phyloP scores from a whole-genome alignment of 2,113 vertebrate genomes.

The Hymenochirus boettgeri region DNA sequence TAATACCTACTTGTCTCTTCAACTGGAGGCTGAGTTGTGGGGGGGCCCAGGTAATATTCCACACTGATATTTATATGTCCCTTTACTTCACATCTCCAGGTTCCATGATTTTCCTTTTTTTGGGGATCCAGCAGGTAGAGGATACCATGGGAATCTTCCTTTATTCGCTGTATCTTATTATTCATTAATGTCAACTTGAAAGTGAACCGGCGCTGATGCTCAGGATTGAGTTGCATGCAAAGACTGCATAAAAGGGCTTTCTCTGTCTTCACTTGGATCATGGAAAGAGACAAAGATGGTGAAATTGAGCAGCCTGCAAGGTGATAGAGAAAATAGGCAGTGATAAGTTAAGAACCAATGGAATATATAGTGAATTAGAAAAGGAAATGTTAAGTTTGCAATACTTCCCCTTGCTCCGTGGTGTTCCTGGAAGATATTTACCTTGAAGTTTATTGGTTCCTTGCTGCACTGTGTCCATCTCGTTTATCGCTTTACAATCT shows the following conservation, averaged over 20 bases:
- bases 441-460: too few relatives aligned
- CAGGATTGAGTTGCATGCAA: neutral
- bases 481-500: too few relatives aligned
- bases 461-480: too few relatives aligned
- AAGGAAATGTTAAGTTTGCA: too few relatives aligned
- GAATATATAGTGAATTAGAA: too few relatives aligned
- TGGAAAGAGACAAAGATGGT: neutral
- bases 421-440: too few relatives aligned
- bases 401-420: too few relatives aligned
- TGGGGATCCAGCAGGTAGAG: neutral
- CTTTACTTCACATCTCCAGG: conserved; percentile 13
- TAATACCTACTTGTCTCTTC: too few relatives aligned
- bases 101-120: conserved; percentile 4
- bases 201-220: neutral
- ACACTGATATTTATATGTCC: neutral
- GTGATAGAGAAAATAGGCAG: too few relatives aligned
- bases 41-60: conserved; percentile 13
- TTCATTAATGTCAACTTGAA: neutral
- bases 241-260: neutral
- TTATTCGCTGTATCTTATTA: neutral
- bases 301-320: conserved; percentile 5
- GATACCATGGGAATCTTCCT: neutral
- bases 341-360: too few relatives aligned
- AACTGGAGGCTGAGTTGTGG: neutral
- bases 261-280: neutral